These are phyloP conservation scores for Pycnonotus jocosus DNA, from an alignment of 2,113 vertebrate species.

Conservation along the genomic window DNA sequence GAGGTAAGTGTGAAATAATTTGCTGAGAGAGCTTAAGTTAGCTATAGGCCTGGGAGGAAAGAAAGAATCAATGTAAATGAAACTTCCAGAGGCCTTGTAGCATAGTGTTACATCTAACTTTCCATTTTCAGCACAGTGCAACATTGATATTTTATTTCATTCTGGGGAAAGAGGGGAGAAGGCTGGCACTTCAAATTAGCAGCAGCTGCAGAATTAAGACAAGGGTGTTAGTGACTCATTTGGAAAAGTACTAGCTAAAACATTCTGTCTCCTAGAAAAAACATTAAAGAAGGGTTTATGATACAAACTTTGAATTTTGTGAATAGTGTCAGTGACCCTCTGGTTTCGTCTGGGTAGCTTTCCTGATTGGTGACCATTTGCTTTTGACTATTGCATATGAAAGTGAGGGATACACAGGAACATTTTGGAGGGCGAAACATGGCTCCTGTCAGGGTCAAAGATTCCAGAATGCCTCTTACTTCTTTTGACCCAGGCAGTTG, in stretches of 20 bases:
- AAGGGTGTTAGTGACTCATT: constrained; percentile 65
- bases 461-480: background rate
- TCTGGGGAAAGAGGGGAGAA: constrained; percentile 50
- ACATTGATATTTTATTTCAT: constrained; percentile 59
- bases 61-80: background rate
- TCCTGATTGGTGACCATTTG: background rate
- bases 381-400: background rate
- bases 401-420: background rate
- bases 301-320: constrained; percentile 36
- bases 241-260: constrained; percentile 66
- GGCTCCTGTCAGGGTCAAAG: background rate
- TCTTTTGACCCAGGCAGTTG: background rate
- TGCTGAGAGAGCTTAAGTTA: background rate
- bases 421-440: background rate
- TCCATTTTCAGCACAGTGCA: constrained; percentile 57
- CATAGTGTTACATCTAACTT: constrained; percentile 43
- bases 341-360: background rate
- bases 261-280: constrained; percentile 59
- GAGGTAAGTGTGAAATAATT: constrained; percentile 16
- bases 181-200: constrained; percentile 60
- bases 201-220: constrained; percentile 65
- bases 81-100: constrained; percentile 7
- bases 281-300: constrained; percentile 19
- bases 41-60: background rate
- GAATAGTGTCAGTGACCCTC: background rate